Evolutionary conservation across 1,140 invertebrate species (phyloP).

Genomic region (Drosophila guanche): DNA sequence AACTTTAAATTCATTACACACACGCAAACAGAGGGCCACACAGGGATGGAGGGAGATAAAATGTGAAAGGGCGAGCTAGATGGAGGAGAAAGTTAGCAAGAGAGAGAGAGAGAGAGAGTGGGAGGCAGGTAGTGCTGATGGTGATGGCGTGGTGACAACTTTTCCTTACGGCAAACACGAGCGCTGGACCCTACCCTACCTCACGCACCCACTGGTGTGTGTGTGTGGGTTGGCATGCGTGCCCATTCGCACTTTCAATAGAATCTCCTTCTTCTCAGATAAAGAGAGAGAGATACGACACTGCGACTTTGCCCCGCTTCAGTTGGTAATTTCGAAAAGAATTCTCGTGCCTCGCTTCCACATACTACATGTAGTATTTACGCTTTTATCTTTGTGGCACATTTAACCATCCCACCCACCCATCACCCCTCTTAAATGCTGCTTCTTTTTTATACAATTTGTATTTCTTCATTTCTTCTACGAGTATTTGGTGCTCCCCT

Average conservation of each 20-base stretch:
- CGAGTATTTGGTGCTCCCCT: conserved; percentile 5
- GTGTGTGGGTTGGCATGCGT: conserved; percentile 47
- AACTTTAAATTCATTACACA: conserved; percentile 82
- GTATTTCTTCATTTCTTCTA: conserved; percentile 76
- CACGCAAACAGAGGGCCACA: conserved; percentile 52
- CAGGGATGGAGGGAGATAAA: background rate
- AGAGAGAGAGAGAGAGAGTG: conserved; percentile 2
- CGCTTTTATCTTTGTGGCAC: conserved; percentile 73
- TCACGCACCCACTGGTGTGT: conserved; percentile 23
- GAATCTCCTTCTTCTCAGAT: conserved; percentile 33
- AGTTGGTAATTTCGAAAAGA: conserved; percentile 56
- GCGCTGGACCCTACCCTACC: conserved; percentile 25
- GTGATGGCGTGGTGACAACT: conserved; percentile 61
- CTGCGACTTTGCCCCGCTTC: conserved; percentile 19
- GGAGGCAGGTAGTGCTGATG: conserved; percentile 2
- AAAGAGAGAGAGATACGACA: conserved; percentile 1
- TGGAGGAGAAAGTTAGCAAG: conserved; percentile 5
- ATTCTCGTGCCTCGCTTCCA: conserved; percentile 71
- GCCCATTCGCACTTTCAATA: conserved; percentile 72
- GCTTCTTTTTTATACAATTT: conserved; percentile 74
- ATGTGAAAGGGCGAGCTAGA: background rate
- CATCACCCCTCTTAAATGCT: background rate
- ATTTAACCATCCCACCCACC: conserved; percentile 19
- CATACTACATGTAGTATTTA: conserved; percentile 56
- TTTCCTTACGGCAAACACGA: conserved; percentile 28